A percentile compares a stretch with the other conserved stretches of the same genome.
Evolutionary conservation across 2,113 vertebrate genomes (phyloP).

Genomic region (Albula glossodonta): DNA sequence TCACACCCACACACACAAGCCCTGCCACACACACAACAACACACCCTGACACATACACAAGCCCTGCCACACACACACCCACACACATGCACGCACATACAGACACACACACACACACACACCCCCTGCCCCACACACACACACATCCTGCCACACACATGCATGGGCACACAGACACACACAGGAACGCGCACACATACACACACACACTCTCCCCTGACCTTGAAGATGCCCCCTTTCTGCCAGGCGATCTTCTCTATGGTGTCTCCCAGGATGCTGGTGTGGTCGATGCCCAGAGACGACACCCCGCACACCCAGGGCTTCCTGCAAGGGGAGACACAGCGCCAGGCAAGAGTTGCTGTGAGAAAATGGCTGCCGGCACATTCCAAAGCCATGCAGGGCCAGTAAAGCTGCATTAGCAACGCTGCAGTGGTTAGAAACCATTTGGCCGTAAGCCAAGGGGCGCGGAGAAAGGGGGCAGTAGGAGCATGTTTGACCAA

Average conservation of each 20-base stretch:
- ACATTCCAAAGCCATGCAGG: not conserved
- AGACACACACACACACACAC: not conserved
- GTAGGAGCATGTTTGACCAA: not conserved
- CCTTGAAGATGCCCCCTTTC: conserved; percentile 98
- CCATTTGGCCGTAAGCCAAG: not conserved
- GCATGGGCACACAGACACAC: not conserved
- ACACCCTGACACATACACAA: too few relatives aligned
- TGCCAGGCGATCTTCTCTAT: conserved; percentile 96
- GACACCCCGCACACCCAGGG: conserved; percentile 91
- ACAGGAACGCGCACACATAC: not conserved
- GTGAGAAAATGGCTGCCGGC: not conserved
- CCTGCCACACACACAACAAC: not conserved
- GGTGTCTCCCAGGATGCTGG: conserved; percentile 88
- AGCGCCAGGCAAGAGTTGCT: not conserved
- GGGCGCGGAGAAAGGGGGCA: not conserved
- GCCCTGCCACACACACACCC: not conserved
- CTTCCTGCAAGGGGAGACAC: conserved; percentile 61
- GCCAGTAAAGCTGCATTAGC: conserved; percentile 11
- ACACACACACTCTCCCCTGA: conserved; percentile 44
- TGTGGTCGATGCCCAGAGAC: conserved; percentile 90
- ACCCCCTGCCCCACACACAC: conserved; percentile 2
- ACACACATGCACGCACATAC: not conserved
- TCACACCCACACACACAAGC: not conserved
- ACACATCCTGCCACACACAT: not conserved
- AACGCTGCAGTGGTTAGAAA: not conserved